phyloP scores from a whole-genome alignment of 1,140 invertebrate genomes.

The Drosophila aff. region DNA sequence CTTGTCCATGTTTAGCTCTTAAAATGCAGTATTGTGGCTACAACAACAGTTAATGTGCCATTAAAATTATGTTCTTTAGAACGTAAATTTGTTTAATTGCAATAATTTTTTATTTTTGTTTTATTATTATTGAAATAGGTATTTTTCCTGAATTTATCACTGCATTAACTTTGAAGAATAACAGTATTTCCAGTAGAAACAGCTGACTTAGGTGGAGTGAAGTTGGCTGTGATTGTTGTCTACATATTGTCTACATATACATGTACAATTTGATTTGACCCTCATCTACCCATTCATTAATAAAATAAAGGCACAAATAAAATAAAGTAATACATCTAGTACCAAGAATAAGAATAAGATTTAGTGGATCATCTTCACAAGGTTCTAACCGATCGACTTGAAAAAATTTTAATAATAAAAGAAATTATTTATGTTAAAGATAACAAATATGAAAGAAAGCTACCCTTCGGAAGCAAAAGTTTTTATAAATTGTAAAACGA shows the following conservation, averaged over 20 bases:
- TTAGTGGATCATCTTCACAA: too few relatives aligned
- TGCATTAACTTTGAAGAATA: background rate
- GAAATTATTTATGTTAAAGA: too few relatives aligned
- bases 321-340: too few relatives aligned
- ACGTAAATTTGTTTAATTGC: background rate
- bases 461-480: too few relatives aligned
- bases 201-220: slow-evolving; percentile 13
- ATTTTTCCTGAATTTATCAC: background rate
- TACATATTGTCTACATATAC: background rate
- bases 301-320: too few relatives aligned
- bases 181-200: slow-evolving; percentile 12
- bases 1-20: slow-evolving; percentile 16
- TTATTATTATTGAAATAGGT: background rate
- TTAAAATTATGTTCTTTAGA: background rate
- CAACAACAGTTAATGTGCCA: slow-evolving; percentile 21
- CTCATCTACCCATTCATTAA: too few relatives aligned
- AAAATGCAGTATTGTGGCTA: slow-evolving; percentile 39
- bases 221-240: slow-evolving; percentile 7
- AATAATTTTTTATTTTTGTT: background rate
- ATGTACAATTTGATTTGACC: too few relatives aligned
- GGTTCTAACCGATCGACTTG: too few relatives aligned
- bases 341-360: too few relatives aligned
- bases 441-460: too few relatives aligned
- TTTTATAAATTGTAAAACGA: too few relatives aligned
- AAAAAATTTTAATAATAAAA: too few relatives aligned